Conservation (phyloP, 2,113 vertebrate genomes). For the Callipepla squamata region DNA sequence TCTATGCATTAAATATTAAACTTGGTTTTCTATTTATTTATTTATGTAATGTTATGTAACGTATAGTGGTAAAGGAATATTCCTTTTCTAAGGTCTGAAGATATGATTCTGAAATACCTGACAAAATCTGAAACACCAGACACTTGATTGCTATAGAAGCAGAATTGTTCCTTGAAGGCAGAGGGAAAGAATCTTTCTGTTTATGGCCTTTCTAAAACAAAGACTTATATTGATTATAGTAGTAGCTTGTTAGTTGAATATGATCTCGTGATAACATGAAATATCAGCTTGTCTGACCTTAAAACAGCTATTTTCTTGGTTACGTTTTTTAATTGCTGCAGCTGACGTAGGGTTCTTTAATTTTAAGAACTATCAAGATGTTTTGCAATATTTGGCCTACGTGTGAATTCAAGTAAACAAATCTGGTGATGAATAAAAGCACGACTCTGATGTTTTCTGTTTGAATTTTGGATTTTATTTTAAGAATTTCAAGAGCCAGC, state of each 20-base stretch:
- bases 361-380: conserved; percentile 63
- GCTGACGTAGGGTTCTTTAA: conserved; percentile 54
- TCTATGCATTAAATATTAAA: not conserved
- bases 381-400: conserved; percentile 48
- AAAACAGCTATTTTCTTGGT: conserved; percentile 56
- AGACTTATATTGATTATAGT: conserved; percentile 65
- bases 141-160: not conserved
- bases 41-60: too few species aligned
- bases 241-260: conserved; percentile 64
- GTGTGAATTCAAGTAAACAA: not conserved
- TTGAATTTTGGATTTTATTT: not conserved
- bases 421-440: not conserved
- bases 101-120: not conserved
- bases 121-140: not conserved
- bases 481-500: conserved; percentile 7
- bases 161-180: conserved; percentile 33
- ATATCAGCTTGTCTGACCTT: conserved; percentile 68
- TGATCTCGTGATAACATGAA: conserved; percentile 74
- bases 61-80: not conserved
- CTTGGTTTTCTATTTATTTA: not conserved
- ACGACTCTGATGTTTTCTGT: not conserved
- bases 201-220: conserved; percentile 27
- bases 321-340: conserved; percentile 64
- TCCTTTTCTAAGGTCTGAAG: not conserved
- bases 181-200: conserved; percentile 26